Evolutionary conservation across 37 sponge, comb jelly and placozoan species (phyloP), one percentile per base, ranked within the genome.

Genomic region (Agelas oroides): DNA sequence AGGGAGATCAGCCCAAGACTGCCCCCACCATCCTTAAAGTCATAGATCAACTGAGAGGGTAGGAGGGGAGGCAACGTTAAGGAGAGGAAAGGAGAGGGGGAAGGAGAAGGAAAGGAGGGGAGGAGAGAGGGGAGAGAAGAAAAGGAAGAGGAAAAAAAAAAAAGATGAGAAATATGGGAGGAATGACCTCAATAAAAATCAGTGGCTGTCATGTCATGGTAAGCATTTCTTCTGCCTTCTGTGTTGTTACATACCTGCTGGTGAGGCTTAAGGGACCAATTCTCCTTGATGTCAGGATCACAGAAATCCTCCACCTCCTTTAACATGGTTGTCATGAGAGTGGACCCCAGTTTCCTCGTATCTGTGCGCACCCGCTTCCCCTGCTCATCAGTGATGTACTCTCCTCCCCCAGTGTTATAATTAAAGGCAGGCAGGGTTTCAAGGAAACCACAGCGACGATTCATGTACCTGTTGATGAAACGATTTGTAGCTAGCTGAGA

Each of bases 311-410:
- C 62, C 28, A 93, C 93, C 54, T 96, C 96, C 53, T 80, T 80
- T 25, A 96, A 76, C 96, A 96, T 96, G 25, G 91, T 85, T 46
- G 27, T 24, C 92, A 96, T 87, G 66, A 96, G 80, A 46, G 89
- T 90, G 24, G 93, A 92, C 8, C 96, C 96, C 38, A 96, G 90
- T 36, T 87, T 39, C 1, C 53, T 53, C 0, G 96, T 96, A 54
- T 93, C 70, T 13, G 79, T 85, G n/a, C 39, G 20, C 37, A 53
- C 34, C 41, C 77, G 62, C 40, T 61, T 8, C 36, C 80, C 95
- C 52, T 21, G 5, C 53, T 74, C 77, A 30, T 86, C 60, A 25
- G 64, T 24, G 13, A 63, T 15, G 70, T 82, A 77, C 58, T 84
- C 83, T n/a, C 84, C 79, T 13, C 39, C 23, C 1, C 94, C 94